These are phyloP conservation scores for Callipepla squamata DNA, from an alignment of 2,113 vertebrate species.

Conservation along the genomic window DNA sequence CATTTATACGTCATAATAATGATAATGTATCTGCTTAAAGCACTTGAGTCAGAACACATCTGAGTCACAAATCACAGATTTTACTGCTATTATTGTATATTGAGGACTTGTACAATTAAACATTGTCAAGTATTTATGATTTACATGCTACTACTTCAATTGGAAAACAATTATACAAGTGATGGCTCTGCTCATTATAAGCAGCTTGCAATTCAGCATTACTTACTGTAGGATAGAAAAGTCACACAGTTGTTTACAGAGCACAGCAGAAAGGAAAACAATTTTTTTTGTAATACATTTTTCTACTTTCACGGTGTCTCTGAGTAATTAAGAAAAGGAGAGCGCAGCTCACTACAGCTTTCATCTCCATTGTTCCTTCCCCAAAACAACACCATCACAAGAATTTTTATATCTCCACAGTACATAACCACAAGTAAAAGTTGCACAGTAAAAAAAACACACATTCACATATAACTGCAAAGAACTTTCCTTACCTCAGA, in stretches of 20 bases:
- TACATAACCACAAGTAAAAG: conserved; percentile 53
- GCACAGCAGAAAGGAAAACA: conserved; percentile 7
- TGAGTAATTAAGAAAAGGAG: neutral
- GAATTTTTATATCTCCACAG: conserved; percentile 44
- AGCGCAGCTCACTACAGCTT: conserved; percentile 12
- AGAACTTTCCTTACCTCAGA: conserved; percentile 90
- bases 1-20: conserved; percentile 64
- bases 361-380: conserved; percentile 60
- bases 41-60: conserved; percentile 67
- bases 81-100: conserved; percentile 59
- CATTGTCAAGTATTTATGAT: conserved; percentile 59
- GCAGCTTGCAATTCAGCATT: conserved; percentile 53
- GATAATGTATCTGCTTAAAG: conserved; percentile 70
- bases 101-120: conserved; percentile 60
- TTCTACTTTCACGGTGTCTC: conserved; percentile 8
- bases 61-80: conserved; percentile 67
- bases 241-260: conserved; percentile 44
- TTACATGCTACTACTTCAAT: conserved; percentile 28
- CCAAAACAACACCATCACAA: conserved; percentile 42
- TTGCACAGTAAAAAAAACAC: conserved; percentile 58
- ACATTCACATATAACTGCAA: conserved; percentile 57
- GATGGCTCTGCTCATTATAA: conserved; percentile 42
- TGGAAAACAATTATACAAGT: conserved; percentile 51
- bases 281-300: conserved; percentile 15
- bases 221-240: conserved; percentile 46